Conservation (phyloP, 1,140 invertebrate species). For the Mamestra configurata region DNA sequence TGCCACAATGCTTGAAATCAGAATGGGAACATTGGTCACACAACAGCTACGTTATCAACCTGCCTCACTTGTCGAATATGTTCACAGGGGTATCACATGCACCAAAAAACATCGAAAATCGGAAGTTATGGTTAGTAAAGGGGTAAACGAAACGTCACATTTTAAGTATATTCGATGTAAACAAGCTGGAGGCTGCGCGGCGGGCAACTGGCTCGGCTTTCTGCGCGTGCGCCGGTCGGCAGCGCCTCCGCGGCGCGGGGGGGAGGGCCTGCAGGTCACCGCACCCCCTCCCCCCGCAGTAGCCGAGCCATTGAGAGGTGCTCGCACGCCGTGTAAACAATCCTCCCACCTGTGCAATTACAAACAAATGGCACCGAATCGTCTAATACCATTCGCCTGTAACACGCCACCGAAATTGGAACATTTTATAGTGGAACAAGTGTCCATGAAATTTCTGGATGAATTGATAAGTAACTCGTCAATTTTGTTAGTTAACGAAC, state of each 20-base stretch:
- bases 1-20: slow-evolving; percentile 62
- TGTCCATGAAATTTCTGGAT: not conserved
- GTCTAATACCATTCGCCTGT: slow-evolving; percentile 24
- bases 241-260: slow-evolving; percentile 53
- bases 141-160: slow-evolving; percentile 68
- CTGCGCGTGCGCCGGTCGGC: slow-evolving; percentile 78
- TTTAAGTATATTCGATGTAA: slow-evolving; percentile 74
- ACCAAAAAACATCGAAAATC: slow-evolving; percentile 8
- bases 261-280: slow-evolving; percentile 65
- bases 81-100: slow-evolving; percentile 42
- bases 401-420: not conserved
- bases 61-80: slow-evolving; percentile 36
- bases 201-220: slow-evolving; percentile 81
- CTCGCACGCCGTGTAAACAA: slow-evolving; percentile 76
- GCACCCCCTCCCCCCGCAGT: slow-evolving; percentile 63
- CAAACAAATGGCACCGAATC: slow-evolving; percentile 51
- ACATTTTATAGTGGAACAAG: not conserved
- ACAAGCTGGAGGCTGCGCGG: slow-evolving; percentile 85
- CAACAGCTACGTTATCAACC: slow-evolving; percentile 58
- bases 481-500: slow-evolving; percentile 48
- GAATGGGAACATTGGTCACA: slow-evolving; percentile 48
- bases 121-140: slow-evolving; percentile 28
- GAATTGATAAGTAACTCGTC: not conserved
- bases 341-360: slow-evolving; percentile 73
- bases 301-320: slow-evolving; percentile 70